Percentiles rank a stretch among this genome's conserved stretches.
These are phyloP conservation scores for Dunckerocampus dactyliophorus DNA, from an alignment of 2,113 vertebrate genomes.

Conservation along the genomic window DNA sequence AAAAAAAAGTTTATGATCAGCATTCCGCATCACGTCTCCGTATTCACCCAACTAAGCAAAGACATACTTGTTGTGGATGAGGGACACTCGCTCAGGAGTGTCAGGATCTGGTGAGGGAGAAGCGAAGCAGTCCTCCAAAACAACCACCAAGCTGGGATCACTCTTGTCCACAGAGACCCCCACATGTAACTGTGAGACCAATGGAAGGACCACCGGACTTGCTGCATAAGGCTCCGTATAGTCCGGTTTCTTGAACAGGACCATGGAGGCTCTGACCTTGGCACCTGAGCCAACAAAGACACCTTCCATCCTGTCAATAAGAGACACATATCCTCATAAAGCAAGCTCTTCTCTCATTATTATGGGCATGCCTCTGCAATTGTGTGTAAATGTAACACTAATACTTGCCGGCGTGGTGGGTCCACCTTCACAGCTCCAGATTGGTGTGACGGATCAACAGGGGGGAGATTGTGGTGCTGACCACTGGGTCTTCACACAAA, in stretches of 20 bases:
- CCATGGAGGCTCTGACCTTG: conserved; percentile 17
- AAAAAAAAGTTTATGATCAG: conserved; percentile 1
- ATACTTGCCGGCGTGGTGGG: too few relatives aligned
- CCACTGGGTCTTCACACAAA: too few relatives aligned
- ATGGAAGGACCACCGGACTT: too few relatives aligned
- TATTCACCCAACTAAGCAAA: background rate
- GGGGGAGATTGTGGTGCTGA: too few relatives aligned
- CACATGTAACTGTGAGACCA: too few relatives aligned
- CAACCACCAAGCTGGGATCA: conserved; percentile 50
- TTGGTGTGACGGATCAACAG: too few relatives aligned
- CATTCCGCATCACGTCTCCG: background rate
- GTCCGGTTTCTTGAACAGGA: too few relatives aligned
- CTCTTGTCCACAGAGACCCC: too few relatives aligned
- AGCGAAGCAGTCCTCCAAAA: conserved; percentile 61
- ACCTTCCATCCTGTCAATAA: conserved; percentile 26
- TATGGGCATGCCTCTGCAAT: too few relatives aligned
- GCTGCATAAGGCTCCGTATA: too few relatives aligned
- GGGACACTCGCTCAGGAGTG: conserved; percentile 15
- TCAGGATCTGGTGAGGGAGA: conserved; percentile 33
- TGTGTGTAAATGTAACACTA: too few relatives aligned
- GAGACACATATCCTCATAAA: background rate
- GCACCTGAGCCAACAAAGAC: conserved; percentile 29
- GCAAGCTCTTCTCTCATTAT: background rate
- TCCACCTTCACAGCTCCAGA: too few relatives aligned
- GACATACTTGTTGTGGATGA: conserved; percentile 61